phyloP scores from a whole-genome alignment of 1,140 invertebrate species.

The Phthorimaea operculella region DNA sequence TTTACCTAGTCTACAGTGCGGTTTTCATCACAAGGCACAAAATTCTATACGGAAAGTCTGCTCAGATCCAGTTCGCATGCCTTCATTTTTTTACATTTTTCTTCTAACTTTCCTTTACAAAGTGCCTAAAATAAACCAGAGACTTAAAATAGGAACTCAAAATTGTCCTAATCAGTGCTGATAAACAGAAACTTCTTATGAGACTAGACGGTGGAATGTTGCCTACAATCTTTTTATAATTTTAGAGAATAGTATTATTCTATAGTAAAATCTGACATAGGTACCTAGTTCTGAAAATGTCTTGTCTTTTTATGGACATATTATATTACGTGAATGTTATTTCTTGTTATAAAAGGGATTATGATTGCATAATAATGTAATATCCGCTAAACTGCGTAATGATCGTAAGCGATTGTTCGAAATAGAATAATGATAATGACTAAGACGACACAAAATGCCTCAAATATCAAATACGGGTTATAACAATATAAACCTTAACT shows the following conservation, averaged over 20 bases:
- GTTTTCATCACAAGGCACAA: slow-evolving; percentile 38
- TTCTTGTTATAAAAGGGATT: too few species aligned
- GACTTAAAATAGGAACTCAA: slow-evolving; percentile 25
- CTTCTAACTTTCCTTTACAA: neutral
- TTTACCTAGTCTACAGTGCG: slow-evolving; percentile 31
- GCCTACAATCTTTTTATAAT: slow-evolving; percentile 17
- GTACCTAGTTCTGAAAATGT: too few species aligned
- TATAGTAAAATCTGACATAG: too few species aligned
- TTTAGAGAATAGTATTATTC: too few species aligned
- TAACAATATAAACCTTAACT: slow-evolving; percentile 1
- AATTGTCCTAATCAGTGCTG: neutral
- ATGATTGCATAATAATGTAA: too few species aligned
- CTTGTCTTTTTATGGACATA: too few species aligned
- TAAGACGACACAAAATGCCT: neutral
- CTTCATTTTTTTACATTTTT: neutral
- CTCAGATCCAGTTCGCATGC: neutral
- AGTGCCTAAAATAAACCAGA: slow-evolving; percentile 14
- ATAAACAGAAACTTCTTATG: slow-evolving; percentile 33
- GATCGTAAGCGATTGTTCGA: too few species aligned
- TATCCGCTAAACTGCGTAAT: too few species aligned
- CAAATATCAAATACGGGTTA: neutral
- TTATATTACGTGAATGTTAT: too few species aligned
- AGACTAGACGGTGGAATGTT: slow-evolving; percentile 54
- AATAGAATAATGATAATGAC: too few species aligned
- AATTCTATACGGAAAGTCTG: slow-evolving; percentile 22